A percentile compares a stretch with the other conserved stretches of the same genome.
Evolutionary conservation across 2,113 vertebrate genomes (phyloP).

Genomic region (human): DNA sequence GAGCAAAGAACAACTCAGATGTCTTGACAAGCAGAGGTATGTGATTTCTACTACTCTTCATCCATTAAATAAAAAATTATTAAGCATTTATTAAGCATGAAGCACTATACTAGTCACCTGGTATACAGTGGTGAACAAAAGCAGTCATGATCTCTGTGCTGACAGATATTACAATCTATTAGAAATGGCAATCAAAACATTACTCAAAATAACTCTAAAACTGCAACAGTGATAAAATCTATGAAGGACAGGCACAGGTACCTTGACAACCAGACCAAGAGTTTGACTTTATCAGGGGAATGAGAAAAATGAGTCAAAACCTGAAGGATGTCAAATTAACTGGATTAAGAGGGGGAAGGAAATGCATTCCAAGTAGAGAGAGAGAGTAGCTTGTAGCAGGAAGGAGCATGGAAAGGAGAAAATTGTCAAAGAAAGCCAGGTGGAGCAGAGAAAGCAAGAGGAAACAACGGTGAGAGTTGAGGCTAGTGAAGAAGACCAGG

Average conservation of each 20-base stretch:
- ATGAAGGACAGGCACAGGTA: not conserved
- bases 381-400: not conserved
- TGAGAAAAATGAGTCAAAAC: not conserved
- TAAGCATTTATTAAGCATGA: not conserved
- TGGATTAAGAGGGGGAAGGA: too few relatives aligned
- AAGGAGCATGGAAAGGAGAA: not conserved
- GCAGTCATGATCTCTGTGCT: not conserved
- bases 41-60: not conserved
- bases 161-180: not conserved
- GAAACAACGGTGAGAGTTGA: accelerated
- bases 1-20: not conserved
- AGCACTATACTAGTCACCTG: not conserved
- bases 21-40: not conserved
- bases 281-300: not conserved
- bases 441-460: not conserved
- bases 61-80: not conserved
- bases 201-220: not conserved
- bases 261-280: not conserved
- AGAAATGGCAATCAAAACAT: too few relatives aligned
- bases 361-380: not conserved
- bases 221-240: not conserved
- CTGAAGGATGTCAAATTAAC: not conserved
- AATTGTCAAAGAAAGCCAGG: not conserved
- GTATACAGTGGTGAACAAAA: not conserved
- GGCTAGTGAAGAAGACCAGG: not conserved